These are phyloP conservation scores for Hoplodrina blanda DNA, from an alignment of 2,888 invertebrate species.

Conservation along the genomic window DNA sequence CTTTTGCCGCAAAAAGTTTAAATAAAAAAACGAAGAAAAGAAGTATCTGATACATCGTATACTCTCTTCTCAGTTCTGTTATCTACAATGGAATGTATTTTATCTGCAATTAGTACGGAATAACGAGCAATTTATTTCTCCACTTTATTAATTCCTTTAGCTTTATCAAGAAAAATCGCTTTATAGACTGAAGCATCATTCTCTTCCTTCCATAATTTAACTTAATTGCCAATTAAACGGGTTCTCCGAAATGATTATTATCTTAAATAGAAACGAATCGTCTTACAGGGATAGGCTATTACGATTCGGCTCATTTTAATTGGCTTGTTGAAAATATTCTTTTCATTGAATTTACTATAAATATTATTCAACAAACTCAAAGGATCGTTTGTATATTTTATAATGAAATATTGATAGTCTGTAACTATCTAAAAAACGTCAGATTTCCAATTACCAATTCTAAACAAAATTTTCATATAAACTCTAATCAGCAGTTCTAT, in stretches of 20 bases:
- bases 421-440: not conserved
- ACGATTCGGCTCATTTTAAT: constrained; percentile 28
- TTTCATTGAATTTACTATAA: constrained; percentile 9
- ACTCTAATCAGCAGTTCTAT: not conserved
- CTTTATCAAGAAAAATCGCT: constrained; percentile 16
- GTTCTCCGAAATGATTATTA: constrained; percentile 28
- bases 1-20: no score
- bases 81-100: not conserved
- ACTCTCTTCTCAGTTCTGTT: not conserved
- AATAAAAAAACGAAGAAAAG: constrained; percentile 10
- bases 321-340: constrained; percentile 14
- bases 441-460: not conserved
- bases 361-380: constrained; percentile 4
- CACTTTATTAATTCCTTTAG: not conserved
- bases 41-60: constrained; percentile 6
- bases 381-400: not conserved
- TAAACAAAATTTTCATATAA: no score
- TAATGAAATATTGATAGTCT: not conserved
- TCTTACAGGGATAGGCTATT: constrained; percentile 20
- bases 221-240: constrained; percentile 54
- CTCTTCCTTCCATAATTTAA: constrained; percentile 12
- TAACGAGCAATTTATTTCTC: constrained; percentile 4
- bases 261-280: constrained; percentile 14
- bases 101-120: constrained; percentile 23
- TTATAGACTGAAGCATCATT: constrained; percentile 10